Evolutionary conservation across 1,140 invertebrate genomes (phyloP).

Genomic region (Drosophila sechellia): DNA sequence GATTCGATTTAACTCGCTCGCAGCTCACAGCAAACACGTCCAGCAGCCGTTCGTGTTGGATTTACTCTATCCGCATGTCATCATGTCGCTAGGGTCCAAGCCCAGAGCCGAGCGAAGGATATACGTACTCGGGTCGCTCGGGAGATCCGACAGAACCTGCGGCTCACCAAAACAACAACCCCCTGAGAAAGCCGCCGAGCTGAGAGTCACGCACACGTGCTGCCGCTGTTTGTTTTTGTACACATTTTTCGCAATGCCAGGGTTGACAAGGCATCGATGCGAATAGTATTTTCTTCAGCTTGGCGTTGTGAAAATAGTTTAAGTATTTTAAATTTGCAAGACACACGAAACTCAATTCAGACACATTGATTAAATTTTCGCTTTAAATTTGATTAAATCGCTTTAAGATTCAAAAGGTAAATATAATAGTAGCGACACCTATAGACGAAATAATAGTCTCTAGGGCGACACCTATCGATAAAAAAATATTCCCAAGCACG

Average conservation of each 20-base stretch:
- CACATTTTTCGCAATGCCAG: constrained; percentile 13
- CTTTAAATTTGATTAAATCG: too few relatives aligned
- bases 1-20: constrained; percentile 14
- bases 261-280: neutral
- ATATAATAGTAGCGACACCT: too few relatives aligned
- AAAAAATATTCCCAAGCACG: too few relatives aligned
- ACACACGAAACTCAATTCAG: too few relatives aligned
- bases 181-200: neutral
- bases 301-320: too few relatives aligned
- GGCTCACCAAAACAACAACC: constrained; percentile 27
- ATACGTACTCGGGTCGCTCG: neutral
- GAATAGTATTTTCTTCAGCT: neutral
- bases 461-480: too few relatives aligned
- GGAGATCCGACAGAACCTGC: constrained; percentile 19
- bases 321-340: too few relatives aligned
- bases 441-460: too few relatives aligned
- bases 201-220: constrained; percentile 15
- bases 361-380: too few relatives aligned
- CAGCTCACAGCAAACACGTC: constrained; percentile 63
- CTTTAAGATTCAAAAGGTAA: too few relatives aligned
- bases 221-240: constrained; percentile 43
- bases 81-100: constrained; percentile 27
- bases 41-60: constrained; percentile 69
- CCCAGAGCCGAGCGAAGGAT: constrained; percentile 6
- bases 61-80: constrained; percentile 56